Conservation (phyloP, 1,140 invertebrate genomes). For the Brachionus koreanus region DNA sequence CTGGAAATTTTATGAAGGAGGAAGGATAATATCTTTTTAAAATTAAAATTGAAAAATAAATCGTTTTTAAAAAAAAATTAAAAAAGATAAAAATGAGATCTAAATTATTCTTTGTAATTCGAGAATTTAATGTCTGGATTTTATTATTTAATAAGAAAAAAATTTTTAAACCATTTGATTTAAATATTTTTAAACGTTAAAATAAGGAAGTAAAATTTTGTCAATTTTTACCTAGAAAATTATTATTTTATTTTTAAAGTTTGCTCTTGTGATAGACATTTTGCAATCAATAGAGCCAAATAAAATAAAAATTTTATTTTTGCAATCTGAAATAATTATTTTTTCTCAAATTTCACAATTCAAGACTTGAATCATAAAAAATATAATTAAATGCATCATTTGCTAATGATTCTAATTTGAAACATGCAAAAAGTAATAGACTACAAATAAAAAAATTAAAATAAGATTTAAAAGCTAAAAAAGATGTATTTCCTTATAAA, state of each 20-base stretch:
- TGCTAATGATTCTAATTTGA: background rate
- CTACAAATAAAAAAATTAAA: background rate
- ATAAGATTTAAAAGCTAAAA: background rate
- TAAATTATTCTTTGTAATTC: no score
- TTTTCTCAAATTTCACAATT: background rate
- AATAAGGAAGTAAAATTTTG: no score
- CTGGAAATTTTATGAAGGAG: no score
- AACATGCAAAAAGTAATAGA: background rate
- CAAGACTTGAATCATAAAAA: background rate
- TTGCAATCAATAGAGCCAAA: background rate
- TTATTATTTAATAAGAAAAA: background rate
- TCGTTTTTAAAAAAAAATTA: no score
- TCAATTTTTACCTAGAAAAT: background rate
- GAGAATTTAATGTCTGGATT: no score
- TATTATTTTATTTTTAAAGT: background rate
- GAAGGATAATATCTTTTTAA: no score
- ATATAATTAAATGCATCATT: background rate
- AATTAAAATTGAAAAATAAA: no score
- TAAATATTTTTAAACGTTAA: no score
- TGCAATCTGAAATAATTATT: background rate
- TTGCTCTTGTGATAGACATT: background rate
- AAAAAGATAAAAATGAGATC: no score
- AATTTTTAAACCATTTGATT: background rate
- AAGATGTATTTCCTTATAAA: background rate
- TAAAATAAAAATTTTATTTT: background rate